These are phyloP conservation scores for Chelidonichthys spinosus DNA, from an alignment of 2,797 vertebrate genomes.

Conservation along the genomic window DNA sequence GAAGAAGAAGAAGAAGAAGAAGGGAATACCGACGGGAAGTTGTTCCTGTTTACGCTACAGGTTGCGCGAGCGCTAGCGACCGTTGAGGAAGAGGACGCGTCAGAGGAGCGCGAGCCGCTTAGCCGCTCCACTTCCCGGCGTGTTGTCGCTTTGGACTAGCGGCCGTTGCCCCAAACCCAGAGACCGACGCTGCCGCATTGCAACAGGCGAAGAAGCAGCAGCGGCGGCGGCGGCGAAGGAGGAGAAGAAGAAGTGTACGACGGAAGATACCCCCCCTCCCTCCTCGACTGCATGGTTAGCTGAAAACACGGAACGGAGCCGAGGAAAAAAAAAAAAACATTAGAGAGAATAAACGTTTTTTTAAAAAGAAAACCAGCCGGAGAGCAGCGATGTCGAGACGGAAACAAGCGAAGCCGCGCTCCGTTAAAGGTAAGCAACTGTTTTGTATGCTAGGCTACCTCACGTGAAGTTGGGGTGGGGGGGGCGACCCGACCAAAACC, in stretches of 20 bases:
- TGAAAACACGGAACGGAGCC: slow-evolving; percentile 77
- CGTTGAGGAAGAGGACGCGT: slow-evolving; percentile 32
- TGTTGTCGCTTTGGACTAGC: slow-evolving; percentile 62
- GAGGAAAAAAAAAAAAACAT: slow-evolving; percentile 47
- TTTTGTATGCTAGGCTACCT: slow-evolving; percentile 24
- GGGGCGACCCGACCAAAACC: slow-evolving; percentile 74
- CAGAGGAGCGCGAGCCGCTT: slow-evolving; percentile 37
- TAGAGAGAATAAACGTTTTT: slow-evolving; percentile 30
- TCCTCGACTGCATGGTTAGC: slow-evolving; percentile 75
- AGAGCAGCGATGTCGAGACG: slow-evolving; percentile 93
- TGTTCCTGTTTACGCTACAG: slow-evolving; percentile 79
- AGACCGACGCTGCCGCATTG: slow-evolving; percentile 93
- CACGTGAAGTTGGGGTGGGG: slow-evolving; percentile 22
- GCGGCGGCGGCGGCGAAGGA: slow-evolving; percentile 76
- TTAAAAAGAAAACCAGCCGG: neutral
- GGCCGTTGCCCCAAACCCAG: slow-evolving; percentile 48
- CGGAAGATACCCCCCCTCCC: slow-evolving; percentile 31
- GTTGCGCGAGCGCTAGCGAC: slow-evolving; percentile 67
- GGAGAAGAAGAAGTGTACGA: slow-evolving; percentile 33
- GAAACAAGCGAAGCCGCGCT: slow-evolving; percentile 98
- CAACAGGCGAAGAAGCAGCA: slow-evolving; percentile 90
- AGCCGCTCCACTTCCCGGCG: slow-evolving; percentile 32
- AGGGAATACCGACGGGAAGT: slow-evolving; percentile 66
- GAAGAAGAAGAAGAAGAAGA: neutral
- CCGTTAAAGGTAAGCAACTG: slow-evolving; percentile 94